Percentiles rank a stretch among this genome's conserved stretches.
Evolutionary conservation across 2,888 invertebrate genomes (phyloP).

Genomic region (Bimastos eiseni): DNA sequence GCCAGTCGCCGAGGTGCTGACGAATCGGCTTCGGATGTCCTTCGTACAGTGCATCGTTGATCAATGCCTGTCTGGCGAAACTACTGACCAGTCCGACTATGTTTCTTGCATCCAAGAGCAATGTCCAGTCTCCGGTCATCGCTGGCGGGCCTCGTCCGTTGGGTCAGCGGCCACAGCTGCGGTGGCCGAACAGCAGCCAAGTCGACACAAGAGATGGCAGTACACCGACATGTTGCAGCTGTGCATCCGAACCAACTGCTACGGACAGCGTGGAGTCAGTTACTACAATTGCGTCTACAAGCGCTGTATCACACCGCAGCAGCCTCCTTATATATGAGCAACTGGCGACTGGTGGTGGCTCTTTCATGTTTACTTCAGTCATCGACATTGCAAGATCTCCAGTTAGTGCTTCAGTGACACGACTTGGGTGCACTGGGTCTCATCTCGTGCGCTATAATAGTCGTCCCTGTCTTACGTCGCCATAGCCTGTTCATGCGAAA

Average conservation of each 20-base stretch:
- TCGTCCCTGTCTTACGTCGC: not conserved
- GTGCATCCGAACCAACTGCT: slow-evolving; percentile 37
- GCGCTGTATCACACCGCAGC: slow-evolving; percentile 36
- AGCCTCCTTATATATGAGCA: not conserved
- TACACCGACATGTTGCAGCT: slow-evolving; percentile 41
- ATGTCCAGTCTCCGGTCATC: not conserved
- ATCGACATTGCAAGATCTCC: not conserved
- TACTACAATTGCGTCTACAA: slow-evolving; percentile 42
- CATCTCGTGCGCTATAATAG: not conserved
- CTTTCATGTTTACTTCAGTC: not conserved
- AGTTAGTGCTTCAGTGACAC: slow-evolving; percentile 13
- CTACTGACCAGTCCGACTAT: not conserved
- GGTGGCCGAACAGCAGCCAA: not conserved
- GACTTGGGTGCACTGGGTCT: not conserved
- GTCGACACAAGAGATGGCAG: slow-evolving; percentile 40
- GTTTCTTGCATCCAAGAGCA: not conserved
- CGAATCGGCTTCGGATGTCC: not conserved
- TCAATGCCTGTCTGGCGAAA: not conserved
- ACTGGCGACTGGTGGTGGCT: not conserved
- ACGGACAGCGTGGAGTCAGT: slow-evolving; percentile 35
- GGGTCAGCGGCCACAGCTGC: not conserved
- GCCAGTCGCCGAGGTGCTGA: not conserved
- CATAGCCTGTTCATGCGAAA: not conserved
- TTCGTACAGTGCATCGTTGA: slow-evolving; percentile 1
- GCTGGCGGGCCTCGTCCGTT: not conserved